Evolutionary conservation across 2,797 vertebrate species (phyloP).

Genomic region (Acanthornis magna): DNA sequence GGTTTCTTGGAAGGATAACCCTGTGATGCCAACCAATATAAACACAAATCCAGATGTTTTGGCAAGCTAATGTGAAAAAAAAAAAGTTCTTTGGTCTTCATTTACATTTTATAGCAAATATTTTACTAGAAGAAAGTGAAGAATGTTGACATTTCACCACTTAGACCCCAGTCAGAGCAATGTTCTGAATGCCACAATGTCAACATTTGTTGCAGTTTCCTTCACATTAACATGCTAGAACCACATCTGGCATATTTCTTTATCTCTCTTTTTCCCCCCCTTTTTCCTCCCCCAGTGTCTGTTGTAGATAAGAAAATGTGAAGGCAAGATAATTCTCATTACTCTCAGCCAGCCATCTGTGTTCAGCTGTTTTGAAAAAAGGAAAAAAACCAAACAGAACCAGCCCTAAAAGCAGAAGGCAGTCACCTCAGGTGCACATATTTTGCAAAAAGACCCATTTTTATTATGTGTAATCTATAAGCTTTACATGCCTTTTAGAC

Average conservation of each 20-base stretch:
- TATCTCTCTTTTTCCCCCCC: accelerated
- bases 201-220: not conserved
- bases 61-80: slow-evolving; percentile 34
- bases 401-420: not conserved
- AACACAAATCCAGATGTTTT: slow-evolving; percentile 68
- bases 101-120: slow-evolving; percentile 72
- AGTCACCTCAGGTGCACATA: not conserved
- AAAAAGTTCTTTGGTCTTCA: slow-evolving; percentile 63
- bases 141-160: slow-evolving; percentile 65
- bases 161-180: slow-evolving; percentile 49
- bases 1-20: slow-evolving; percentile 45
- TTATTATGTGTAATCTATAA: not conserved
- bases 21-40: slow-evolving; percentile 31
- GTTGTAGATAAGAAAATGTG: not conserved
- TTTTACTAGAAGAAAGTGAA: slow-evolving; percentile 63
- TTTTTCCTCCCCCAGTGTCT: not conserved
- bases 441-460: not conserved
- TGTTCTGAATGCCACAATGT: slow-evolving; percentile 28
- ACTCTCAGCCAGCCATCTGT: not conserved
- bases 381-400: not conserved
- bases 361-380: not conserved
- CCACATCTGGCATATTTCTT: slow-evolving; percentile 26
- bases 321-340: not conserved
- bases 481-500: not conserved
- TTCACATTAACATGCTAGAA: not conserved